Conservation (phyloP, 2,113 vertebrate species). For the Oreochromis spilurus region DNA sequence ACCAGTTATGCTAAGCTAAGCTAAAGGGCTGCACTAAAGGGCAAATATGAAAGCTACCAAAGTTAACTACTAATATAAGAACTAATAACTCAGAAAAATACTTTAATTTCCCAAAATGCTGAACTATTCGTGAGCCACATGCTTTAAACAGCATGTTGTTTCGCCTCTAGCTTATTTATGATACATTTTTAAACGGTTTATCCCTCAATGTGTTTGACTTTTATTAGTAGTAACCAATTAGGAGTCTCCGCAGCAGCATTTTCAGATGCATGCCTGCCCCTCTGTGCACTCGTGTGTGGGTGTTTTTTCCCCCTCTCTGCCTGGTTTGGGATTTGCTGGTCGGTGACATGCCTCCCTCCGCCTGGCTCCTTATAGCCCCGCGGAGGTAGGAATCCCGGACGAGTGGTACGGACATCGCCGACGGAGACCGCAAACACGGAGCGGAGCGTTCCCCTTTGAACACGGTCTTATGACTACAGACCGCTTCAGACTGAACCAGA, state of each 20-base stretch:
- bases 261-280: neutral
- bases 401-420: constrained; percentile 93
- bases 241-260: neutral
- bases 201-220: neutral
- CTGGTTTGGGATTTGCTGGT: constrained; percentile 79
- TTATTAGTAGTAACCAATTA: neutral
- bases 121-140: accelerated
- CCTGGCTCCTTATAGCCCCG: constrained; percentile 82
- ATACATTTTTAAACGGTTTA: neutral
- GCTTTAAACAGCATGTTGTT: neutral
- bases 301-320: constrained; percentile 13
- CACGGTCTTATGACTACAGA: constrained; percentile 81
- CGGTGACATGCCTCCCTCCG: constrained; percentile 76
- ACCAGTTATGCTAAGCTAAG: neutral
- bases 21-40: neutral
- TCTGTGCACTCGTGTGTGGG: neutral
- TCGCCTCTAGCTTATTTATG: neutral
- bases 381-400: constrained; percentile 79
- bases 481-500: constrained; percentile 41
- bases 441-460: constrained; percentile 75
- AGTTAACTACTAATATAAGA: neutral
- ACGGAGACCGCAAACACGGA: constrained; percentile 77
- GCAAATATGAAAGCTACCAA: neutral
- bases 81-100: neutral
- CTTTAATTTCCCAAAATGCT: neutral